Conservation (phyloP, 2,888 invertebrate species). For the Diarsia rubi region DNA sequence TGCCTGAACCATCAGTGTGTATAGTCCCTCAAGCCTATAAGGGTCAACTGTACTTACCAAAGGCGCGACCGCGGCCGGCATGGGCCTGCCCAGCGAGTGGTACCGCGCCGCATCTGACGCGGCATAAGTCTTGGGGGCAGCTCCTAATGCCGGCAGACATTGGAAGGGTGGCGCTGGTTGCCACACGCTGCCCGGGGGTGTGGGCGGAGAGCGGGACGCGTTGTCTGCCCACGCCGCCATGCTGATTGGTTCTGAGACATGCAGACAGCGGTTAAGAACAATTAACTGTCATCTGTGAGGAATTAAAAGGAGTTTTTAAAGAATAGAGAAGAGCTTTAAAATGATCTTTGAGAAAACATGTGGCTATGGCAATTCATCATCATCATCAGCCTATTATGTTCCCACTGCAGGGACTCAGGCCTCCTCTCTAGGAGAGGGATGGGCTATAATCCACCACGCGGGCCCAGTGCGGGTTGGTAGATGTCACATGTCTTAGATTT, state of each 20-base stretch:
- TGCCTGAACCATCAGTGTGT: not conserved
- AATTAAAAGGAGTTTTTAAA: not conserved
- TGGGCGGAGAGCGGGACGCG: conserved; percentile 78
- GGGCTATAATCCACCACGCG: too few relatives aligned
- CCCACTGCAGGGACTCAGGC: too few relatives aligned
- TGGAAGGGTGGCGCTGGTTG: conserved; percentile 88
- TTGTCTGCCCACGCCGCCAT: conserved; percentile 75
- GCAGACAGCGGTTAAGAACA: not conserved
- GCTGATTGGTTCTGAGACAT: conserved; percentile 74
- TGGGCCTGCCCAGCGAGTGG: conserved; percentile 84
- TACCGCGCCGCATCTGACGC: conserved; percentile 79
- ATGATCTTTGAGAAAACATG: not conserved
- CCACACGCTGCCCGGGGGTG: conserved; percentile 86
- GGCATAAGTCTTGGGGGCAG: conserved; percentile 86
- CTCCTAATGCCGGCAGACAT: conserved; percentile 81
- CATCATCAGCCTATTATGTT: too few relatives aligned
- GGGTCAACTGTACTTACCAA: conserved; percentile 61
- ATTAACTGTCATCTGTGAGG: not conserved
- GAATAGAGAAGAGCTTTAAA: not conserved
- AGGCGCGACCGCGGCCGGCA: conserved; percentile 72
- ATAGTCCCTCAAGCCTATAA: not conserved
- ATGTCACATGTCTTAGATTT: too few relatives aligned
- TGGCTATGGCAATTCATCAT: not conserved
- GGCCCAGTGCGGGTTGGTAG: too few relatives aligned
- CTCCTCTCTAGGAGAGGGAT: too few relatives aligned